A percentile compares a stretch with the other conserved stretches of the same genome.
Evolutionary conservation across 2,888 invertebrate species (phyloP).

Genomic region (Agrochola macilenta): DNA sequence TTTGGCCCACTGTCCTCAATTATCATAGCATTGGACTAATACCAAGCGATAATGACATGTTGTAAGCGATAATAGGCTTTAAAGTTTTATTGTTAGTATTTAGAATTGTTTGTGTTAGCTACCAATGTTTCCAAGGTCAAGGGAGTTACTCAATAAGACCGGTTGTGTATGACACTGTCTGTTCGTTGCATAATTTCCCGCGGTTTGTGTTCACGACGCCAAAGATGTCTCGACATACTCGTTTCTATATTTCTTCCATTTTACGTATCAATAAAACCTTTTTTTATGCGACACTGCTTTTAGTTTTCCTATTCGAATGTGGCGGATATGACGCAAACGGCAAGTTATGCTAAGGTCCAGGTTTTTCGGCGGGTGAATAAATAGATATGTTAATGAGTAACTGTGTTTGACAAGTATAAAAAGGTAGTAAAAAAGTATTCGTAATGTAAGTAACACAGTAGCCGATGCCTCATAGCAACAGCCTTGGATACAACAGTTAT

Average conservation of each 20-base stretch:
- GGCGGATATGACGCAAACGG: constrained; percentile 20
- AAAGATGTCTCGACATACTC: constrained; percentile 51
- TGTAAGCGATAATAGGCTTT: constrained; percentile 78
- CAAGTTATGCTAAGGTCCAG: constrained; percentile 13
- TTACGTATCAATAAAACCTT: constrained; percentile 42
- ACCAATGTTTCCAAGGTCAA: constrained; percentile 79
- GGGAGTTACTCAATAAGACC: constrained; percentile 82
- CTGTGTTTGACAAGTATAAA: constrained; percentile 19
- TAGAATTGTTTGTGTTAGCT: constrained; percentile 70
- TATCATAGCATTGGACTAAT: constrained; percentile 86
- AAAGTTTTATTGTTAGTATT: constrained; percentile 72
- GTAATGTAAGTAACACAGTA: constrained; percentile 23
- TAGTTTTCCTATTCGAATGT: constrained; percentile 35
- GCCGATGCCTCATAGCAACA: constrained; percentile 15
- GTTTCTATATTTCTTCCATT: constrained; percentile 42
- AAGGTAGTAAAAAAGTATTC: constrained; percentile 16
- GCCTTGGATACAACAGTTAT: constrained; percentile 42
- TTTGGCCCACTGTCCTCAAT: constrained; percentile 87
- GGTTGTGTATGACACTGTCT: constrained; percentile 73
- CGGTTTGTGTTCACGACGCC: constrained; percentile 64
- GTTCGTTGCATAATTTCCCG: constrained; percentile 82
- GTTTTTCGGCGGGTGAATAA: constrained; percentile 18
- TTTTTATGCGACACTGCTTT: constrained; percentile 40
- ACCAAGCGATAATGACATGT: constrained; percentile 85
- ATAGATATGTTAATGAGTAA: constrained; percentile 10